phyloP scores from a whole-genome alignment of 2,113 vertebrate species.

The Grantiella picta region DNA sequence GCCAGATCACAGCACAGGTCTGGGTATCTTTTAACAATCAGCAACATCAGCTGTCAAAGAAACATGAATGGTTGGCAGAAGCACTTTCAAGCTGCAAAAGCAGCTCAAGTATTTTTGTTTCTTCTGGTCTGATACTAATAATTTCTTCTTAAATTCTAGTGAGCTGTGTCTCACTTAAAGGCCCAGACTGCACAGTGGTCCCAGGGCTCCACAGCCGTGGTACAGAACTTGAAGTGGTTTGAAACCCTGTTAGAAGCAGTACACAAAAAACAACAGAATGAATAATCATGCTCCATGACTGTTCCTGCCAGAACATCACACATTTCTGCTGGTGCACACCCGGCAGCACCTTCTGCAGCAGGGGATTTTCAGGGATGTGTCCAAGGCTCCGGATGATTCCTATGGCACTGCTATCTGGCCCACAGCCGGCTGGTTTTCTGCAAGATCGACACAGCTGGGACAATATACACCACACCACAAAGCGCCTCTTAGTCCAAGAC shows the following conservation, averaged over 20 bases:
- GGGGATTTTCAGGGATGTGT: no score
- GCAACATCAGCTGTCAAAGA: neutral
- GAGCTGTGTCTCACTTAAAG: neutral
- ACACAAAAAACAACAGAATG: neutral
- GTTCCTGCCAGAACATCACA: accelerated
- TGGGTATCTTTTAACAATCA: neutral
- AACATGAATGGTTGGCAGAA: accelerated
- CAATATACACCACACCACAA: neutral
- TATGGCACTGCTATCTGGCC: accelerated
- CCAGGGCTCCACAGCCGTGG: accelerated
- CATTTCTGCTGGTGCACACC: accelerated
- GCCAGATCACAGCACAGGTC: neutral
- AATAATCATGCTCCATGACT: accelerated
- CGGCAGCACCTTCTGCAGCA: neutral
- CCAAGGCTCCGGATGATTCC: accelerated
- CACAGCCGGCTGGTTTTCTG: neutral
- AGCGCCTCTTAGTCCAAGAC: neutral
- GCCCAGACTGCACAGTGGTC: neutral
- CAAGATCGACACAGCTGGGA: neutral
- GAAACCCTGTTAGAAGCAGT: neutral
- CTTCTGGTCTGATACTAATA: neutral
- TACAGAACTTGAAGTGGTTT: neutral
- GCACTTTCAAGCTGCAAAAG: neutral
- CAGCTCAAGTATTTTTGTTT: neutral
- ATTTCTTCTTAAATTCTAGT: neutral